Conservation (phyloP, 2,797 vertebrate genomes). For the Semotilus atromaculatus region DNA sequence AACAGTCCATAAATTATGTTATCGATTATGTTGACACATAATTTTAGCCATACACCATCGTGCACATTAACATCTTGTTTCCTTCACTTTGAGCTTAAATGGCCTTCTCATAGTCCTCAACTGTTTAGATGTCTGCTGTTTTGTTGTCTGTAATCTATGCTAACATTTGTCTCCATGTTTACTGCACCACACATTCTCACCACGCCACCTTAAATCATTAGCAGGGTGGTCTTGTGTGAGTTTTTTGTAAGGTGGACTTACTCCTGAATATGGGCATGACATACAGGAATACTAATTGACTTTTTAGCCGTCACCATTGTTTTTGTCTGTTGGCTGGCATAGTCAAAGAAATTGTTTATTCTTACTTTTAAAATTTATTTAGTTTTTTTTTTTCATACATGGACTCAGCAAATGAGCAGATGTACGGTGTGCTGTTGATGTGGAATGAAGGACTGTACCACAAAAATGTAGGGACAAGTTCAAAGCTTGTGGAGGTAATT, state of each 20-base stretch:
- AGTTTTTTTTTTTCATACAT: background rate
- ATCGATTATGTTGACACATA: no score
- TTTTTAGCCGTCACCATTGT: background rate
- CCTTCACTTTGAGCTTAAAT: background rate
- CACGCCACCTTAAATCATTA: background rate
- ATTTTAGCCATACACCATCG: background rate
- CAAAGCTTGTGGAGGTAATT: constrained; percentile 77
- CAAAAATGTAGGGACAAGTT: constrained; percentile 68
- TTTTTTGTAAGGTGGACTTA: background rate
- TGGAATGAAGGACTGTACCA: constrained; percentile 53
- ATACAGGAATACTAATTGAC: background rate
- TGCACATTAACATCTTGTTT: background rate
- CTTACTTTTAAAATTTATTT: background rate
- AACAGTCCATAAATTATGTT: no score
- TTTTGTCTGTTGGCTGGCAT: background rate
- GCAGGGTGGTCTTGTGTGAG: background rate
- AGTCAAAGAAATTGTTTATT: background rate
- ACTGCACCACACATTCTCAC: background rate
- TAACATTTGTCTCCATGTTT: constrained; percentile 7
- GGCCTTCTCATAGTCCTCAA: background rate
- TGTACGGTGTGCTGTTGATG: constrained; percentile 46
- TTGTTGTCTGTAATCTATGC: constrained; percentile 10
- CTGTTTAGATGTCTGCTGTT: background rate
- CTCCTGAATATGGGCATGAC: background rate
- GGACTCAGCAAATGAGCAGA: constrained; percentile 46